A percentile compares a stretch with the other conserved stretches of the same genome.
Conservation (phyloP, 2,797 vertebrate genomes). For the Potorous gilbertii region DNA sequence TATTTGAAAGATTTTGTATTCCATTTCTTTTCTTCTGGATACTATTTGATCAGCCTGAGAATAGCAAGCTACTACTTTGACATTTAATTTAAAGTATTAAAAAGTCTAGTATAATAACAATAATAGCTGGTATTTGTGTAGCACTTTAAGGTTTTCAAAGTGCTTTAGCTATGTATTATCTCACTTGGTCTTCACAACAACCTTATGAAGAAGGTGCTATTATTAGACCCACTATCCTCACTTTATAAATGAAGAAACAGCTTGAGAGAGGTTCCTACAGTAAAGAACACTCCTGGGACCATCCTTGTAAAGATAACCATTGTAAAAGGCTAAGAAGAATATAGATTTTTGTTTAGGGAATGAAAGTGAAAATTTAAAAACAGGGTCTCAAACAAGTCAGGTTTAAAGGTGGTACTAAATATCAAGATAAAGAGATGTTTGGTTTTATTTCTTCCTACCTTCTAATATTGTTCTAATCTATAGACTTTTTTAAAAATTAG, state of each 20-base stretch:
- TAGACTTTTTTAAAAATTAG: not conserved
- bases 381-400: not conserved
- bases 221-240: not conserved
- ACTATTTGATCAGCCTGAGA: slow-evolving; percentile 23
- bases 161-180: not conserved
- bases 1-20: slow-evolving; percentile 8
- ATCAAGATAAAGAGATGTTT: slow-evolving; percentile 10
- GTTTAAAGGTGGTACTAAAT: not conserved
- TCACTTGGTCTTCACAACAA: not conserved
- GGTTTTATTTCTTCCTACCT: not conserved
- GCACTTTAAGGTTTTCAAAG: not conserved
- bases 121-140: not conserved
- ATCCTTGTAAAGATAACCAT: slow-evolving; percentile 9
- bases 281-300: slow-evolving; percentile 35
- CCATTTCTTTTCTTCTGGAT: slow-evolving; percentile 28
- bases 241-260: not conserved
- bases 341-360: slow-evolving; percentile 35
- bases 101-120: not conserved
- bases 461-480: slow-evolving; percentile 5
- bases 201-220: not conserved
- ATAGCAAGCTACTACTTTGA: not conserved
- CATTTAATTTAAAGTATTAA: slow-evolving; percentile 31
- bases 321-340: slow-evolving; percentile 29
- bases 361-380: slow-evolving; percentile 40
- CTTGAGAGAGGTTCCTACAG: not conserved